These are phyloP conservation scores for Dendrophyllia cribrosa DNA, from an alignment of 64 coral and sea anemone genomes.

Conservation along the genomic window DNA sequence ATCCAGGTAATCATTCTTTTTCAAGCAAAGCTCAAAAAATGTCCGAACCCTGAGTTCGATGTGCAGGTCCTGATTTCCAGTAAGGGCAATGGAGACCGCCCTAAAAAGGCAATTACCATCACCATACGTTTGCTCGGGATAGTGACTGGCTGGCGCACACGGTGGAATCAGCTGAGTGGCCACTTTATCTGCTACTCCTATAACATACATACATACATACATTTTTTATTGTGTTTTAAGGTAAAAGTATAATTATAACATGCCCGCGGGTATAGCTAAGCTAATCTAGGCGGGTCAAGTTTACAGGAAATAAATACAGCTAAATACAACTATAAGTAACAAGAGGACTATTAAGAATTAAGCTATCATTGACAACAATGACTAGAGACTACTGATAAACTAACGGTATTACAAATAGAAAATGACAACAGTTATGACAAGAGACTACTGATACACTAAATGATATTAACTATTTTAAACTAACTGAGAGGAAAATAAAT, in stretches of 20 bases:
- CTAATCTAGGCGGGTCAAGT: not conserved
- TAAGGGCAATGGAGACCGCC: constrained; percentile 64
- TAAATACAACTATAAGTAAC: not conserved
- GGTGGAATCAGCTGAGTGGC: constrained; percentile 19
- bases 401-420: constrained; percentile 2
- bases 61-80: constrained; percentile 65
- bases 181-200: constrained; percentile 15
- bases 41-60: constrained; percentile 66
- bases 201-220: not conserved
- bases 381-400: not conserved
- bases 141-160: constrained; percentile 11
- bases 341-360: not conserved
- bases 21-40: constrained; percentile 72
- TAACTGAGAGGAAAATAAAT: too few relatives aligned
- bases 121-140: constrained; percentile 55
- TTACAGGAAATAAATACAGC: not conserved
- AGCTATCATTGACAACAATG: not conserved
- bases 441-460: not conserved
- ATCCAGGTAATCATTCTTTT: constrained; percentile 58
- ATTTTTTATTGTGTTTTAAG: not conserved
- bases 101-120: constrained; percentile 72
- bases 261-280: not conserved
- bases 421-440: constrained; percentile 1
- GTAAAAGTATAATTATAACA: constrained; percentile 2
- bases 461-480: too few relatives aligned